Conservation (phyloP, 2,888 invertebrate species). For the Pegoplata infirma region DNA sequence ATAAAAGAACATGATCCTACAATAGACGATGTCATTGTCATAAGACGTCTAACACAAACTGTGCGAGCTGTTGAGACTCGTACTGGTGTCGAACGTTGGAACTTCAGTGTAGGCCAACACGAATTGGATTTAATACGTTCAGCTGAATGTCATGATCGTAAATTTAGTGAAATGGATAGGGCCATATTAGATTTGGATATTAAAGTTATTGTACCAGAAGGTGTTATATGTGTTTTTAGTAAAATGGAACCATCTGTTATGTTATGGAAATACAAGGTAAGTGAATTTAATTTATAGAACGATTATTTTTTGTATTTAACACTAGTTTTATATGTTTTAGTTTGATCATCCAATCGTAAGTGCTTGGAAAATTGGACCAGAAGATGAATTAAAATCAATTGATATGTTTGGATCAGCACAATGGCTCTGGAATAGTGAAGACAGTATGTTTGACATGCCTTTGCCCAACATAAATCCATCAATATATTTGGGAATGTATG, state of each 20-base stretch:
- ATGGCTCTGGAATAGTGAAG: constrained; percentile 77
- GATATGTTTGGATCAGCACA: constrained; percentile 85
- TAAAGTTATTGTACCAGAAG: constrained; percentile 85
- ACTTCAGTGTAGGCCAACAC: constrained; percentile 95
- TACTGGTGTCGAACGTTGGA: constrained; percentile 94
- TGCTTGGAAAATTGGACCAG: constrained; percentile 87
- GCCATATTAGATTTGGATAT: constrained; percentile 80
- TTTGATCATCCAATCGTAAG: constrained; percentile 91
- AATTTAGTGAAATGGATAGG: constrained; percentile 72
- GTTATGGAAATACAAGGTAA: constrained; percentile 88
- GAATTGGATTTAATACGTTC: constrained; percentile 83
- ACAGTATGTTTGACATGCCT: constrained; percentile 72
- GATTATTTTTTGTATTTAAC: neutral
- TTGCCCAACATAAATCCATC: constrained; percentile 80
- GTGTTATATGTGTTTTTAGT: constrained; percentile 84
- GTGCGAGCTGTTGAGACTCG: constrained; percentile 93
- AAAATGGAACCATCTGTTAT: constrained; percentile 80
- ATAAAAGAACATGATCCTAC: constrained; percentile 71
- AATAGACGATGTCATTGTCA: constrained; percentile 83
- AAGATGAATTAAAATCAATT: constrained; percentile 83
- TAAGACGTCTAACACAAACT: constrained; percentile 90
- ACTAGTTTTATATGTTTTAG: constrained; percentile 76
- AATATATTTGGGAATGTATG: constrained; percentile 91
- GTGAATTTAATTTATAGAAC: neutral
- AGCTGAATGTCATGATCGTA: constrained; percentile 78